These are phyloP conservation scores for Pollenia amentaria DNA, from an alignment of 2,888 invertebrate genomes.

Conservation along the genomic window DNA sequence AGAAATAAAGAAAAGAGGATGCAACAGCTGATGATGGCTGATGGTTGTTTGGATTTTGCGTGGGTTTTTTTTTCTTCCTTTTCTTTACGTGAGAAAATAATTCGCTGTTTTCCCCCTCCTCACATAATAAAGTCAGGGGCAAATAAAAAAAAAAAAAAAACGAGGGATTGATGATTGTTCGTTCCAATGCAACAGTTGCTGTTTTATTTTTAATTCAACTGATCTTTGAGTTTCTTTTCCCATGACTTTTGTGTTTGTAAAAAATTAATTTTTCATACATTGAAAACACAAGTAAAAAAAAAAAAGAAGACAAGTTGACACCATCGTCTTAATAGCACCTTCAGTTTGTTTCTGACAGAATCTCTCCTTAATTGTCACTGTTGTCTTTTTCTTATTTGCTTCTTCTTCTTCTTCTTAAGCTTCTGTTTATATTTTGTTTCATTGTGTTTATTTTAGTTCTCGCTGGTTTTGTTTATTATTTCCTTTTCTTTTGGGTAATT, in stretches of 20 bases:
- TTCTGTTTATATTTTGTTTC: constrained; percentile 30
- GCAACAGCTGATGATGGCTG: constrained; percentile 59
- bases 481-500: constrained; percentile 46
- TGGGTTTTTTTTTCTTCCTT: constrained; percentile 45
- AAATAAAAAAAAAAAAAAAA: too few relatives aligned
- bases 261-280: constrained; percentile 29
- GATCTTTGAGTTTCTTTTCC: constrained; percentile 66
- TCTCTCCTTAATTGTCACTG: not conserved
- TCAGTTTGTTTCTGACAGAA: not conserved
- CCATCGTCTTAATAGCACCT: constrained; percentile 62
- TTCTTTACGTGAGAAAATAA: constrained; percentile 60
- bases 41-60: constrained; percentile 59
- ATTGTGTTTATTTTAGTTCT: constrained; percentile 39
- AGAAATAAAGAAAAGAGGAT: not conserved
- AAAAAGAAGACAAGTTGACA: constrained; percentile 68
- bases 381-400: not conserved
- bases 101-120: constrained; percentile 54
- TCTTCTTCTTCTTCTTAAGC: not conserved
- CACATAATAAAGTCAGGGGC: not conserved
- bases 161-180: not conserved
- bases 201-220: constrained; percentile 2
- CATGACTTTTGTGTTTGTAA: constrained; percentile 58
- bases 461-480: constrained; percentile 42
- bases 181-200: constrained; percentile 65
- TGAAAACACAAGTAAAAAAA: not conserved